Evolutionary conservation across 2,797 vertebrate genomes (phyloP), one percentile per base, ranked within the genome.

Genomic region (Clamator glandarius): DNA sequence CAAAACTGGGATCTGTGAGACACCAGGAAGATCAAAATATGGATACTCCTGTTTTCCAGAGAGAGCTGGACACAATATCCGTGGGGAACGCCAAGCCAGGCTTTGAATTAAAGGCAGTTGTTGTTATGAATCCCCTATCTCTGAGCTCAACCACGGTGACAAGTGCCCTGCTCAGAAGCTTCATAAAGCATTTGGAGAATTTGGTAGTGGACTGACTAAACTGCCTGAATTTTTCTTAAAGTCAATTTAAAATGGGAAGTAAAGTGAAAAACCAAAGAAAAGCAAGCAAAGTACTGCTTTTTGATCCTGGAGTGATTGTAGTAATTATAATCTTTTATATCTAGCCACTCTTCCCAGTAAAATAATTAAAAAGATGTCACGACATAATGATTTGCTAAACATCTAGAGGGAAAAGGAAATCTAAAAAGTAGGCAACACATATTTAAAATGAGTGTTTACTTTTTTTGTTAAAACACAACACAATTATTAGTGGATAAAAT

Each of bases 191-290:
- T 50, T 51, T 1, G 3, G 52, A 33, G 52, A 74, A 67, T 62
- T 54, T 67, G 39, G 82, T 87, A 70, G 91, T 12, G 12, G 62
- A 52, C 39, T 84, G 51, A 75, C 16, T 84, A 58, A 92, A 84
- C 15, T 10, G 54, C 69, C 67, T 42, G 42, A 70, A 19, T 50
- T n/a, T 79, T 74, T 62, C 64, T 50, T n/a, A 5, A 76, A 69
- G 58, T 78, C 58, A 75, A 46, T 81, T 77, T 84, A 62, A 87
- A 90, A 84, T 23, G 51, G 57, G 86, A 87, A 92, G 76, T n/a
- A 89, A 92, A 94, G 63, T 28, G 63, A 89, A 91, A 95, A 82
- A 93, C 77, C 84, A 87, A 92, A 90, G 91, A 29, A 91, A 96
- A 95, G 59, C 74, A 94, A 87, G 73, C 33, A 52, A 15, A 82